Conservation (phyloP, 2,888 invertebrate species). For the Diarsia brunnea region DNA sequence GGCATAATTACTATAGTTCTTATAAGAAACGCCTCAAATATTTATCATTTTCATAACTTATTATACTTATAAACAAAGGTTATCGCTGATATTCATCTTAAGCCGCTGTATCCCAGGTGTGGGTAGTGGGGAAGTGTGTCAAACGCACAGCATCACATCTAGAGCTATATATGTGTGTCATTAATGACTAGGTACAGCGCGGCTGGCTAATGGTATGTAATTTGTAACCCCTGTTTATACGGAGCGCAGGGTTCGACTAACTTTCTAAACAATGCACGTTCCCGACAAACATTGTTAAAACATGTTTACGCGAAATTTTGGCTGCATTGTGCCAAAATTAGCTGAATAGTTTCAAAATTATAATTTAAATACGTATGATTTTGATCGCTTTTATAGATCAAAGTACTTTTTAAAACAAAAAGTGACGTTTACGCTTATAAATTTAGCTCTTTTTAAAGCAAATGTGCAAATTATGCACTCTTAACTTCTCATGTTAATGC, state of each 20-base stretch:
- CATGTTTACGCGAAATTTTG: conserved; percentile 5
- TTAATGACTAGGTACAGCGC: conserved; percentile 59
- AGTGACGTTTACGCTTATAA: no score
- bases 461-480: conserved; percentile 4
- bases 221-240: conserved; percentile 50
- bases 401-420: neutral
- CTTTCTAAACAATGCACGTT: conserved; percentile 44
- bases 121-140: conserved; percentile 47
- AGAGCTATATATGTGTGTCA: conserved; percentile 38
- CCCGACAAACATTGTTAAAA: conserved; percentile 18
- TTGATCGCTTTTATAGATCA: neutral
- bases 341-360: no score
- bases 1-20: neutral
- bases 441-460: neutral
- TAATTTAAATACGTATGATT: neutral
- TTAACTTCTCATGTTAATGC: conserved; percentile 9
- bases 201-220: conserved; percentile 59
- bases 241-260: conserved; percentile 29
- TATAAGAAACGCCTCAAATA: neutral
- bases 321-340: neutral
- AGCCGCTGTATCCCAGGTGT: conserved; percentile 16
- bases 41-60: neutral
- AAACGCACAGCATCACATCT: conserved; percentile 47
- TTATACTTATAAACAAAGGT: conserved; percentile 40
- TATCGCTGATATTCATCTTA: conserved; percentile 6